Conservation (phyloP, 2,797 vertebrate species). For the Pygocentrus nattereri region DNA sequence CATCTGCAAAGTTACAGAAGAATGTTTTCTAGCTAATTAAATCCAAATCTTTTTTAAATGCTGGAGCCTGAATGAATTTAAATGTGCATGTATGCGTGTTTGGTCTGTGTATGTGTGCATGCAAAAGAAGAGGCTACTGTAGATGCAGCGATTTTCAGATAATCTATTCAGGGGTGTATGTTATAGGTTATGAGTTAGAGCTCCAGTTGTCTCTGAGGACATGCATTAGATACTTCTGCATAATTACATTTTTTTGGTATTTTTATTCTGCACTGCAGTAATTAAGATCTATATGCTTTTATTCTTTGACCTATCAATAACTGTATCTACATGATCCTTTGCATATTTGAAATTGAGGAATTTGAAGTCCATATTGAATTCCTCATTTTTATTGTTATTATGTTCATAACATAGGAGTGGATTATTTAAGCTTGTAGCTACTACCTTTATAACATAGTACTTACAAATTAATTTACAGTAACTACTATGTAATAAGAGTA, state of each 20-base stretch:
- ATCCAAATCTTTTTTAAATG: constrained; percentile 64
- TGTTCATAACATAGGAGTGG: not conserved
- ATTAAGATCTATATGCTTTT: not conserved
- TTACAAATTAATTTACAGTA: too few relatives aligned
- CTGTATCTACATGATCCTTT: not conserved
- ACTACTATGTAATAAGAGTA: too few relatives aligned
- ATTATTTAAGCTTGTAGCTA: too few relatives aligned
- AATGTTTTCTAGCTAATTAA: constrained; percentile 79
- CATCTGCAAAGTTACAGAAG: constrained; percentile 75
- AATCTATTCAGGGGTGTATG: not conserved
- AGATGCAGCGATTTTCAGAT: not conserved
- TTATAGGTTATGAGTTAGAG: not conserved
- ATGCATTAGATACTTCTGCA: too few relatives aligned
- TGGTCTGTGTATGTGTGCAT: constrained; percentile 5
- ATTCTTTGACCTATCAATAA: not conserved
- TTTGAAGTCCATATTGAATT: not conserved
- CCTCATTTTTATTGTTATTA: not conserved
- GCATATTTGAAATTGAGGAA: not conserved
- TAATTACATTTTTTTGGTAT: not conserved
- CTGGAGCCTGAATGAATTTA: constrained; percentile 48
- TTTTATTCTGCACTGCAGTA: not conserved
- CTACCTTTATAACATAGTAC: too few relatives aligned
- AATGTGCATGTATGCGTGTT: constrained; percentile 20
- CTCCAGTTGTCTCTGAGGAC: not conserved
- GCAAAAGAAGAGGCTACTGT: constrained; percentile 7